Base-by-base conservation (phyloP, 2,888 invertebrate species). In the Anarsia innoxiella region DNA sequence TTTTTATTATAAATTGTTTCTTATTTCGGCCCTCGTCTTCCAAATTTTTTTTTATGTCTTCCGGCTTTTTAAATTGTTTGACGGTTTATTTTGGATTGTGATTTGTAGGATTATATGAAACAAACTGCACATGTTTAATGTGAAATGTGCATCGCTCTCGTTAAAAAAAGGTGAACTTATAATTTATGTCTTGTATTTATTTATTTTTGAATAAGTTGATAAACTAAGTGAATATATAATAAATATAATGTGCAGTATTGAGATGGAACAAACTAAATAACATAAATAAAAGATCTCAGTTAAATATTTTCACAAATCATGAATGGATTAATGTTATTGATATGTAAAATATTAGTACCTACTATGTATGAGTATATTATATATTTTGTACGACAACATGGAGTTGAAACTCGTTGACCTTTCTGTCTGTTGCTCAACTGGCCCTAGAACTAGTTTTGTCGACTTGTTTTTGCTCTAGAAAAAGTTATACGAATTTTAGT, bases 131-230 rank as follows among this genome's bases (percentile, higher is more conserved):
- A 65, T 60, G n/a, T n/a, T n/a, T n/a, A n/a, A n/a, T n/a, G 57
- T 48, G 51, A 49, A 39, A 53, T 58, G 67, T 69, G 74, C 60
- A 61, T 66, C 67, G 71, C 67, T 74, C 78, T 78, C 60, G 64
- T 69, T 67, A 58, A 50, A 56, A 59, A 68, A 73, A 80, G 83
- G 83, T 82, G 83, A 83, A 78, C 79, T 71, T 55, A 58, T 60
- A 59, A 66, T 63, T 73, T 66, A 76, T 80, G 80, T 80, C 83
- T 83, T 83, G 82, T 73, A 52, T 51, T 48, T 63, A 58, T 67
- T 60, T 66, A 54, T 51, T 50, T 48, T 58, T n/a, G n/a, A n/a
- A n/a, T n/a, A n/a, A n/a, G n/a, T n/a, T n/a, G n/a, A n/a, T n/a
- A n/a, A n/a, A n/a, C n/a, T n/a, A n/a, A n/a, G n/a, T n/a, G n/a